Conservation (phyloP, 2,888 invertebrate species). For the Willowsia nigromaculata region DNA sequence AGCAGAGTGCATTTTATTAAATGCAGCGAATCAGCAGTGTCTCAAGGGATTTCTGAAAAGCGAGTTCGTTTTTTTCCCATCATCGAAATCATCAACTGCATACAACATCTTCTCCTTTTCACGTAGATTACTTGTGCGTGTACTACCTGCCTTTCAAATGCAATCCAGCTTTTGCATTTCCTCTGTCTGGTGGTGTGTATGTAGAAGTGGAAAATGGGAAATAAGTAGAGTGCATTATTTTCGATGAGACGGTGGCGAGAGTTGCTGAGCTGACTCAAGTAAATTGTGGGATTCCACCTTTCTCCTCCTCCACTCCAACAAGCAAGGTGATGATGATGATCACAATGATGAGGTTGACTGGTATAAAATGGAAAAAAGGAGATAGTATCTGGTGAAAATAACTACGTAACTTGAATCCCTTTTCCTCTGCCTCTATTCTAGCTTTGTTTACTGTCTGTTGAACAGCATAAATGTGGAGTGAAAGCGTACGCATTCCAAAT, state of each 20-base stretch:
- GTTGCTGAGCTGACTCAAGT: slow-evolving; percentile 10
- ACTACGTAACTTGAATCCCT: not conserved
- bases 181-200: not conserved
- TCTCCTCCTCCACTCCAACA: not conserved
- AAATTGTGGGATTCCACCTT: slow-evolving; percentile 38
- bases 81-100: not conserved
- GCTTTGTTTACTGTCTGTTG: not conserved
- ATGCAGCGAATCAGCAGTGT: slow-evolving; percentile 47
- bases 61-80: slow-evolving; percentile 35
- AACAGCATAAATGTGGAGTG: not conserved
- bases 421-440: no score
- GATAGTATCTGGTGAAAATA: slow-evolving; percentile 19
- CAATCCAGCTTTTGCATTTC: slow-evolving; percentile 29
- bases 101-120: not conserved
- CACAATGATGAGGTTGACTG: slow-evolving; percentile 4
- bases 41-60: slow-evolving; percentile 54
- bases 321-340: not conserved
- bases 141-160: not conserved
- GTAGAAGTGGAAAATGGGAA: not conserved
- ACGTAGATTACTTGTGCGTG: not conserved
- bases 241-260: not conserved
- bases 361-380: not conserved
- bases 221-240: slow-evolving; percentile 33
- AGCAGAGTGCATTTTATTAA: slow-evolving; percentile 60
- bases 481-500: not conserved